phyloP scores from a whole-genome alignment of 2,888 invertebrate genomes.

The Eilema griseolum region DNA sequence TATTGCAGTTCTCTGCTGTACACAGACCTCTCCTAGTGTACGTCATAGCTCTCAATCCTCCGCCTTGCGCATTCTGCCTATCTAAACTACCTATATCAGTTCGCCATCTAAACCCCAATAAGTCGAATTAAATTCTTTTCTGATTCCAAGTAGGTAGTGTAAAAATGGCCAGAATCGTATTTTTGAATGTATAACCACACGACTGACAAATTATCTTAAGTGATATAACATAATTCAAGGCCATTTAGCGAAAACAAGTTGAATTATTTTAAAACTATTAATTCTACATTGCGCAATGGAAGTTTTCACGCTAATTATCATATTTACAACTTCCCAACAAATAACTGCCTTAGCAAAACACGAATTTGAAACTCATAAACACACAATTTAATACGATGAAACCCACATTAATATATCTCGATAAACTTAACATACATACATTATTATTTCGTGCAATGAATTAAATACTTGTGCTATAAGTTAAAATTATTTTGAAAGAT shows the following conservation, averaged over 20 bases:
- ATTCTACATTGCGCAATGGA: slow-evolving; percentile 1
- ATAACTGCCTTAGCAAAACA: neutral
- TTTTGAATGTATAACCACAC: no score
- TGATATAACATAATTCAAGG: slow-evolving; percentile 20
- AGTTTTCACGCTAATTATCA: neutral
- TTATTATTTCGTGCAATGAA: neutral
- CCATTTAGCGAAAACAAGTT: neutral
- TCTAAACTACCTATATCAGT: no score
- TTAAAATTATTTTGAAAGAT: slow-evolving; percentile 30
- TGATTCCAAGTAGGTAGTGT: no score
- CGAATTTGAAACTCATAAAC: neutral
- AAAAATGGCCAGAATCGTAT: no score
- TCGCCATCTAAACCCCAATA: no score
- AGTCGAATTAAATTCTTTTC: no score
- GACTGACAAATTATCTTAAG: neutral
- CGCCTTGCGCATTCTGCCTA: no score
- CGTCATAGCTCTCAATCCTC: no score
- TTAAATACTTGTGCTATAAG: neutral
- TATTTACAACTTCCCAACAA: neutral
- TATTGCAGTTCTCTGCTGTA: no score
- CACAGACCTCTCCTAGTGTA: no score
- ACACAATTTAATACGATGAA: neutral
- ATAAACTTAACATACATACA: neutral
- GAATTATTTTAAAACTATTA: neutral
- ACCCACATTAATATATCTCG: neutral